Conservation (phyloP, 2,888 invertebrate genomes). For the Gryllus longicercus region DNA sequence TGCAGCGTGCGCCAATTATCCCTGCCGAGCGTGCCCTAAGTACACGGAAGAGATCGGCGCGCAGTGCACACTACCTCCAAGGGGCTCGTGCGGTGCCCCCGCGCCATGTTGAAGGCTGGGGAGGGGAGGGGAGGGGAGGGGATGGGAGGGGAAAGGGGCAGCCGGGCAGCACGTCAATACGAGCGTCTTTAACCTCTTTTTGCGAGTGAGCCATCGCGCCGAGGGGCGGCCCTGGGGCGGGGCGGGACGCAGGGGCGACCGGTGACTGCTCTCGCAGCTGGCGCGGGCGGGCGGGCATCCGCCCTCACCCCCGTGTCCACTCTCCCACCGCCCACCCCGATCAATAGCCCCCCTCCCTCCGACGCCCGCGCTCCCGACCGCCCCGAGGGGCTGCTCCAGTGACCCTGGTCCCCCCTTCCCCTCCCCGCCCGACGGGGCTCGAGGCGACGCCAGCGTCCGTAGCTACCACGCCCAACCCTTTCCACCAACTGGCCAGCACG, state of each 20-base stretch:
- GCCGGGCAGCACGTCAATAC: no score
- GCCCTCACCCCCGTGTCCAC: neutral
- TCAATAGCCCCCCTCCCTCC: neutral
- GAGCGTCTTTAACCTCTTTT: neutral
- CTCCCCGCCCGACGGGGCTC: neutral
- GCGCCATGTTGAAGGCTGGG: no score
- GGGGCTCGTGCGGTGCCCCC: no score
- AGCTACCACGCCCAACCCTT: neutral
- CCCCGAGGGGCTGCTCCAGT: neutral
- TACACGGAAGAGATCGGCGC: no score
- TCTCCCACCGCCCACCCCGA: no score
- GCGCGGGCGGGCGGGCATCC: neutral
- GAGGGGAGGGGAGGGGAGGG: no score
- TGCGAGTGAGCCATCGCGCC: neutral
- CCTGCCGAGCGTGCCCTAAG: no score
- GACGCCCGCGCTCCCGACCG: neutral
- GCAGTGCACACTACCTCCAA: no score
- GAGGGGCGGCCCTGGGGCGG: neutral
- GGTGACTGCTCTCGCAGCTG: conserved; percentile 17
- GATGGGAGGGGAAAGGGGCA: no score
- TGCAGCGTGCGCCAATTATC: no score
- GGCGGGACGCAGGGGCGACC: neutral
- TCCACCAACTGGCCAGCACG: neutral
- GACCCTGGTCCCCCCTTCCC: neutral
- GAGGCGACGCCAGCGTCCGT: neutral